Conservation (phyloP, 2,113 vertebrate species). For the Microtus pennsylvanicus region DNA sequence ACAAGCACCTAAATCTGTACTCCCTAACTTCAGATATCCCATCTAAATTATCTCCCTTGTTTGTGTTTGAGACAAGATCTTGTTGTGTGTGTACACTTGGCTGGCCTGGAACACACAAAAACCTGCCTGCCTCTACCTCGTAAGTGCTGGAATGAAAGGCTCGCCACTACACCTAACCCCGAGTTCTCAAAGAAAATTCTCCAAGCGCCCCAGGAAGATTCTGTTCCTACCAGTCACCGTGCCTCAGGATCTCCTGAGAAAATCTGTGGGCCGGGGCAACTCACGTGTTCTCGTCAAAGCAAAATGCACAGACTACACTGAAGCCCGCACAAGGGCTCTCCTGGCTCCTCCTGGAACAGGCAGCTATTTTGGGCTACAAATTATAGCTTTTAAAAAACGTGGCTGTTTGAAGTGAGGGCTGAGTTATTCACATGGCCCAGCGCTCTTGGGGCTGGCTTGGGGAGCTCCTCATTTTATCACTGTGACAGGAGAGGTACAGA, state of each 20-base stretch:
- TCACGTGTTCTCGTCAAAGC: background rate
- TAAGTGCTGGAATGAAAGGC: background rate
- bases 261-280: background rate
- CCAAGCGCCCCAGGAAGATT: background rate
- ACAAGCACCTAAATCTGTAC: background rate
- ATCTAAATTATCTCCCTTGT: background rate
- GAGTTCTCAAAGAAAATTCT: background rate
- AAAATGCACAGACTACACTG: background rate
- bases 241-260: background rate
- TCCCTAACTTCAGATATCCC: background rate
- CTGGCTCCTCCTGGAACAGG: constrained; percentile 57
- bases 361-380: constrained; percentile 75
- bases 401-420: constrained; percentile 68
- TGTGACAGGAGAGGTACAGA: background rate
- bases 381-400: constrained; percentile 75
- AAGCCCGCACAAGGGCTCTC: constrained; percentile 22
- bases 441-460: constrained; percentile 20
- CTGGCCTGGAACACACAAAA: background rate
- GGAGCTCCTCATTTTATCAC: constrained; percentile 43
- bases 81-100: background rate
- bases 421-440: constrained; percentile 62
- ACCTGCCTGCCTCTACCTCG: background rate
- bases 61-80: background rate
- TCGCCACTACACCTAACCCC: background rate
- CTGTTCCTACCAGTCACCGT: background rate